Evolutionary conservation across 2,888 invertebrate species (phyloP), one percentile per base, ranked within the genome.

Genomic region (Hydrotaea diabolus): DNA sequence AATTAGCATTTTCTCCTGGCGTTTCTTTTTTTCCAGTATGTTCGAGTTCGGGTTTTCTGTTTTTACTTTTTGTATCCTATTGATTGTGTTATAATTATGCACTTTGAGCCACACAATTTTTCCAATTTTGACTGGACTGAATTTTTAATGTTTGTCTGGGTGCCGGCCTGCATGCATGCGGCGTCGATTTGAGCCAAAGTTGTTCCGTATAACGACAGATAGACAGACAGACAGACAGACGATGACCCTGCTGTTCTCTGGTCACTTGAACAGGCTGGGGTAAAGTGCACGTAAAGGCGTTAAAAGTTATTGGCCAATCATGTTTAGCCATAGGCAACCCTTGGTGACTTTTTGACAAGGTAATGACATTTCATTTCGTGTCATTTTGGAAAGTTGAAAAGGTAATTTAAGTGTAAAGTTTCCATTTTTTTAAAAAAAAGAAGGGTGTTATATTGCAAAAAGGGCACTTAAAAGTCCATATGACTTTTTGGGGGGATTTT

Each of bases 21-120:
- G 62, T 31, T 31, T 62, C 43, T 4, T 8, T 43, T 43, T 49
- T 49, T 49, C 31, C 2, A 7, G 7, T 7, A 7, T 2, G 2
- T 31, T 31, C 31, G 7, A 31, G 2, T 31, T 31, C 31, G 31
- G 3, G 7, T 39, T 39, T 55, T 11, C 31, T 59, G 23, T 17
- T 15, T n/a, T n/a, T 31, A 36, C 17, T 13, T 39, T 66, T 39
- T 64, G 64, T 21, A n/a, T 19, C 66, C 9, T 66, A 66, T 66
- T 66, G 66, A 66, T 66, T 66, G 66, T 21, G 66, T 66, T 66
- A 66, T 66, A 66, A 66, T 66, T 66, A 66, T 66, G 66, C 66
- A 66, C 66, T 66, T 66, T 66, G 39, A n/a, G 66, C 66, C 21
- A 66, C 15, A 11, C 17, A 66, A 66, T 19, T 66, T 66, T 66